phyloP scores from a whole-genome alignment of 2,888 invertebrate genomes.

The Hemicrepidius hirtus region DNA sequence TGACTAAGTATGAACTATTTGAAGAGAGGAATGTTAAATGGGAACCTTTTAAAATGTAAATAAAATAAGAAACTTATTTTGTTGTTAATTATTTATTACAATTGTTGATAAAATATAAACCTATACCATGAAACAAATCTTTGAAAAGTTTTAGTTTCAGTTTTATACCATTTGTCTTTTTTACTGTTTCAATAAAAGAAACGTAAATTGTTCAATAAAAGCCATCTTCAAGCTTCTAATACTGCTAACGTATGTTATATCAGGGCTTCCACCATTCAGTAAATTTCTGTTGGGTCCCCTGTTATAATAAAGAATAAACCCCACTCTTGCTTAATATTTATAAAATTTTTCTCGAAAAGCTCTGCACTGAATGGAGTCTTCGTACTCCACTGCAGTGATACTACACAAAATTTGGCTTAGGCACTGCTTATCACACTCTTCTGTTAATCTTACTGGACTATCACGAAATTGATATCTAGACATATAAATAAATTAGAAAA shows the following conservation, averaged over 20 bases:
- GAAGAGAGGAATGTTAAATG: conserved; percentile 68
- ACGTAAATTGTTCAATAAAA: too few relatives aligned
- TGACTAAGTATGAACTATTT: conserved; percentile 75
- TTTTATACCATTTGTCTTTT: too few relatives aligned
- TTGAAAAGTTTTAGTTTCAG: too few relatives aligned
- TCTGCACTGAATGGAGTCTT: conserved; percentile 53
- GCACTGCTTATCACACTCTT: conserved; percentile 60
- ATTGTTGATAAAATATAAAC: conserved; percentile 8
- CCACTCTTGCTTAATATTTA: conserved; percentile 16
- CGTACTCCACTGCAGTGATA: conserved; percentile 55
- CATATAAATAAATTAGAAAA: background rate
- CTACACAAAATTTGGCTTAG: conserved; percentile 55
- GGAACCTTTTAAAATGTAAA: conserved; percentile 54
- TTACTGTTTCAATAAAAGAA: too few relatives aligned
- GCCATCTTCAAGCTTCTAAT: too few relatives aligned
- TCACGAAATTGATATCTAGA: conserved; percentile 59
- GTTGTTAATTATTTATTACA: conserved; percentile 2
- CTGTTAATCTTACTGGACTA: conserved; percentile 57
- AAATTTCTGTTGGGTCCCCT: too few relatives aligned
- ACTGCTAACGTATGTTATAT: too few relatives aligned
- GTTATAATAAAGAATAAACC: too few relatives aligned
- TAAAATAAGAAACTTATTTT: background rate
- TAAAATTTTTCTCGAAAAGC: conserved; percentile 37
- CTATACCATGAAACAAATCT: background rate
- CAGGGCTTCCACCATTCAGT: too few relatives aligned